Conservation (phyloP, 2,888 invertebrate genomes). For the Lasioglossum lativentre region DNA sequence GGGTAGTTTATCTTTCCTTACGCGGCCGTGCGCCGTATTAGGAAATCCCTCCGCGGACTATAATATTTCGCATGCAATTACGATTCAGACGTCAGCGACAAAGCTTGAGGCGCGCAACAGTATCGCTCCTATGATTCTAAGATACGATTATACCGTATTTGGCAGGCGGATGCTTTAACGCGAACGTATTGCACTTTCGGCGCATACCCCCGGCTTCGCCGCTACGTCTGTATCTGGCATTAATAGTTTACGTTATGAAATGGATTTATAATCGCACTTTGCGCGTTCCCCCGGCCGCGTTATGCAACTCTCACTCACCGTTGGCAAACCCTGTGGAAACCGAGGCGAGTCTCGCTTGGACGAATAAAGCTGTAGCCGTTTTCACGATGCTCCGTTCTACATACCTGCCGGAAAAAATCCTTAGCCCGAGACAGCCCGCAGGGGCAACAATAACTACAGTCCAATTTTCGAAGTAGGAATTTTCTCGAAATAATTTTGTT, state of each 20-base stretch:
- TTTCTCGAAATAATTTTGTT: no score
- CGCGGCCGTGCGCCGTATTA: slow-evolving; percentile 41
- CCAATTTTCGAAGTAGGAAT: no score
- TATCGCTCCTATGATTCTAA: slow-evolving; percentile 60
- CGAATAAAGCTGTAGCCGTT: background rate
- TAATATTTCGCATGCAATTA: slow-evolving; percentile 69
- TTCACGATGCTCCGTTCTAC: background rate
- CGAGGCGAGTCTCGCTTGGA: slow-evolving; percentile 8
- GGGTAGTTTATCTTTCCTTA: slow-evolving; percentile 57
- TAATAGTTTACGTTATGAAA: slow-evolving; percentile 60
- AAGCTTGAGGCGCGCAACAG: slow-evolving; percentile 55
- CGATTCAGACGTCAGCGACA: slow-evolving; percentile 72
- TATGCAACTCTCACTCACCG: slow-evolving; percentile 30
- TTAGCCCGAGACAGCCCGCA: background rate
- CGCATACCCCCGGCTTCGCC: slow-evolving; percentile 12
- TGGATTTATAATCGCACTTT: slow-evolving; percentile 65
- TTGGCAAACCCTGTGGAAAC: slow-evolving; percentile 32
- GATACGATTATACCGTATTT: slow-evolving; percentile 67
- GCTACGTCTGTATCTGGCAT: slow-evolving; percentile 53
- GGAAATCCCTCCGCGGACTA: slow-evolving; percentile 42
- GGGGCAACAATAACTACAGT: no score
- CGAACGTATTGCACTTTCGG: slow-evolving; percentile 58
- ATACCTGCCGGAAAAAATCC: background rate
- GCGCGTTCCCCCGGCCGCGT: slow-evolving; percentile 35
- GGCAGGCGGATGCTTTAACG: slow-evolving; percentile 62